Base-by-base conservation (phyloP, 1,140 invertebrate species). In the Diabrotica undecimpunctata region DNA sequence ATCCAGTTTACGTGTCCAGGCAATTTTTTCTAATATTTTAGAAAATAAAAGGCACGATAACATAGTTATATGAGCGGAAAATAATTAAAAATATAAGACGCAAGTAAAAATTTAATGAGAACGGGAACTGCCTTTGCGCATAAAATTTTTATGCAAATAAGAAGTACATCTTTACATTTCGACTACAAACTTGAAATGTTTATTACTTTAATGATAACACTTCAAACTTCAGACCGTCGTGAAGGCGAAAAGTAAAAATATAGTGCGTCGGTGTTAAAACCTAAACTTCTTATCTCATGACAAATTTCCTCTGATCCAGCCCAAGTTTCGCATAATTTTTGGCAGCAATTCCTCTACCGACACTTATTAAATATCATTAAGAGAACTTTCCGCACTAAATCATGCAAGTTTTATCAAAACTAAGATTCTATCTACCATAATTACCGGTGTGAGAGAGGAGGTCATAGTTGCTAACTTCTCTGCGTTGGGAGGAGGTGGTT, bases 341-440 rank as follows among this genome's bases (percentile, higher is more conserved):
- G 62, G 55, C 55, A 41, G n/a, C 55, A 35, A 57, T 57, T 57
- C 38, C 55, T 57, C 55, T 37, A 38, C 55, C 55, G 41, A 37
- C 55, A 37, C 55, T 57, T 57, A 57, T 57, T 57, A 57, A 57
- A 57, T 37, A 57, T 57, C 55, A 57, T 57, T 57, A 57, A 57
- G 25, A 35, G 55, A 57, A 57, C 9, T 57, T 57, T 57, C n/a
- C 6, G 37, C 36, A 38, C 25, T 57, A 57, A 57, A 57, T 57
- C 55, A 57, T 57, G 55, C 25, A 36, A 57, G 37, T 57, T 57
- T 57, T 57, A 57, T 57, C 55, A 38, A 57, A 57, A 57, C 55
- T 57, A 38, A 57, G 55, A 57, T 57, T 13, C 25, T 57, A 57
- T 57, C 55, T 57, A n/a, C 10, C 35, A 57, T 57, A 57, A 57